Evolutionary conservation across 2,113 vertebrate species (phyloP).

Genomic region (Osmerus eperlanus): DNA sequence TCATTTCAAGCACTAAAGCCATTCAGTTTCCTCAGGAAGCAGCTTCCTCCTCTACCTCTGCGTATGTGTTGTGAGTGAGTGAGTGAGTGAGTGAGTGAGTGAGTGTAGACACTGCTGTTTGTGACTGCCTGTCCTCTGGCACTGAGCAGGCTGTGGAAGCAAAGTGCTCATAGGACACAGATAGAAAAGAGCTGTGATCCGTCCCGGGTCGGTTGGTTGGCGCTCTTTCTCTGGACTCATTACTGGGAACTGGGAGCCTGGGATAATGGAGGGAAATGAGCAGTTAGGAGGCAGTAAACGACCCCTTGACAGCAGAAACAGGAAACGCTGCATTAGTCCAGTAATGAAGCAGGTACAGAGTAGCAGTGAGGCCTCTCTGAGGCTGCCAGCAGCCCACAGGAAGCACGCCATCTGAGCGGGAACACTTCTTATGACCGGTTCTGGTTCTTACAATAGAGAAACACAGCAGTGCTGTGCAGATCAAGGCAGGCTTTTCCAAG

Average conservation of each 20-base stretch:
- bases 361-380: not conserved
- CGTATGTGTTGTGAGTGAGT: conserved; percentile 8
- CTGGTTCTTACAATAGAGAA: too few relatives aligned
- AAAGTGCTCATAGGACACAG: conserved; percentile 35
- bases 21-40: not conserved
- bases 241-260: conserved; percentile 34
- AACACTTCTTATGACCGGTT: too few relatives aligned
- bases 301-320: conserved; percentile 52
- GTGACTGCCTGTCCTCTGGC: conserved; percentile 18
- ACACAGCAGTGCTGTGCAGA: too few relatives aligned
- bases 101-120: conserved; percentile 18
- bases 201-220: not conserved
- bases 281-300: conserved; percentile 50
- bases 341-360: conserved; percentile 52
- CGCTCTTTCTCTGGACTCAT: conserved; percentile 36
- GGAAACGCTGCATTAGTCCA: conserved; percentile 54
- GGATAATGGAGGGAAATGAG: conserved; percentile 50
- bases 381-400: conserved; percentile 5
- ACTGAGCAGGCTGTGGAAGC: conserved; percentile 16
- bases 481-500: too few relatives aligned
- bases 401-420: conserved; percentile 28
- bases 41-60: conserved; percentile 4
- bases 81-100: too few relatives aligned
- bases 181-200: conserved; percentile 35
- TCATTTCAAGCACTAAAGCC: too few relatives aligned